These are phyloP conservation scores for Clarias laeviceps DNA, from an alignment of 2,797 vertebrate genomes.

Conservation along the genomic window DNA sequence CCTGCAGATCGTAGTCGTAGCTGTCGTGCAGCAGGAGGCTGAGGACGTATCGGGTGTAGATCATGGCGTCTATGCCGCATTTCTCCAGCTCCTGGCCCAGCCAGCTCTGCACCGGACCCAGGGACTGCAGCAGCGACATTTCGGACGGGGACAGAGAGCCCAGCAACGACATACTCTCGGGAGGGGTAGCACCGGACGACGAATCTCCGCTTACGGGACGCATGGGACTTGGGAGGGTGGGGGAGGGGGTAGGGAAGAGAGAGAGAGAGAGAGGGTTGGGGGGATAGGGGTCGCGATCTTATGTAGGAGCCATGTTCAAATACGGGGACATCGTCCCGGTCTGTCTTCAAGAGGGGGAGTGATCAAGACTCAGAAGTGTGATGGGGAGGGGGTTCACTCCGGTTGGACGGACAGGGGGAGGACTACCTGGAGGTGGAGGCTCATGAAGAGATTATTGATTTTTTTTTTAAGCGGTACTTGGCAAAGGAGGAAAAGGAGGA, in stretches of 20 bases:
- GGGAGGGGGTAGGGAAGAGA: no score
- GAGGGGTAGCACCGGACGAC: conserved; percentile 91
- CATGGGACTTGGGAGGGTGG: conserved; percentile 78
- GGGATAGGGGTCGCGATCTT: conserved; percentile 51
- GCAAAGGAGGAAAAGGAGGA: conserved; percentile 80
- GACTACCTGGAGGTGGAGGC: conserved; percentile 86
- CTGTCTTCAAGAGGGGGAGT: conserved; percentile 67
- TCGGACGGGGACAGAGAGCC: conserved; percentile 86
- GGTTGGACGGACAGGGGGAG: conserved; percentile 78
- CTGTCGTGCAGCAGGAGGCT: conserved; percentile 98
- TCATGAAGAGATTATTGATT: conserved; percentile 80
- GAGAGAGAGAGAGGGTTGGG: no score
- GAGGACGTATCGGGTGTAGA: conserved; percentile 98
- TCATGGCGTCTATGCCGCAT: conserved; percentile 99
- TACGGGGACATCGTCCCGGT: conserved; percentile 80
- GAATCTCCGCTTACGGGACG: conserved; percentile 89
- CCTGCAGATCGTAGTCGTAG: conserved; percentile 98
- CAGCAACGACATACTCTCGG: conserved; percentile 83
- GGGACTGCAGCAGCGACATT: conserved; percentile 97
- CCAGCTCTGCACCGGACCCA: conserved; percentile 99
- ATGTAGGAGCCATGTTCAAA: conserved; percentile 89
- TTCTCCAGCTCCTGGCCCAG: conserved; percentile 99
- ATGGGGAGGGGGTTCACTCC: conserved; percentile 77
- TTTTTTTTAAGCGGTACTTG: conserved; percentile 73
- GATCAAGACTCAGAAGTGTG: conserved; percentile 48